Evolutionary conservation across 2,797 vertebrate species (phyloP), one percentile per base, ranked within the genome.

Genomic region (Sebastes trivittatus): DNA sequence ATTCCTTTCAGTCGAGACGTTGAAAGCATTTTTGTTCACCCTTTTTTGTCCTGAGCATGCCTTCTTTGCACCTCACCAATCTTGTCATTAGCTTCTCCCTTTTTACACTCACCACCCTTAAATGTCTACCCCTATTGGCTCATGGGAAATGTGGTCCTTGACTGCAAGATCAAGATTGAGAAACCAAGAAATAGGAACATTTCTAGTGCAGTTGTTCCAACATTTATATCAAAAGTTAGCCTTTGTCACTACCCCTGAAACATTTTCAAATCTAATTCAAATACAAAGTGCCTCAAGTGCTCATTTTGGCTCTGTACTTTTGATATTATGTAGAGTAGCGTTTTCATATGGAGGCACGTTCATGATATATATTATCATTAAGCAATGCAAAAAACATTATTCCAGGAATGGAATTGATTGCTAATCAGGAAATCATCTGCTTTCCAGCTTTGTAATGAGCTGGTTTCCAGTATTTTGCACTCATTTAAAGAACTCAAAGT

Each of bases 61-160:
- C 96, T 95, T 96, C 94, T 97, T 96, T 96, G 96, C 96, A 96
- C 97, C 97, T 98, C 97, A 97, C 97, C 97, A 97, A 97, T 97
- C 97, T 97, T 96, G 96, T 97, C 96, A 95, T 97, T 95, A 94
- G 94, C 91, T 92, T 89, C 89, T 93, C 92, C 88, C 88, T 94
- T 92, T 94, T 93, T 93, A 93, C 91, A 94, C 93, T 93, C 89
- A 87, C 85, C 93, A 89, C 93, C 95, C 94, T 93, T 95, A 87
- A 93, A 91, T 95, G 92, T 96, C 85, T 87, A 82, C 82, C 94
- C 93, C 93, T 92, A 83, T 85, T 90, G 86, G 88, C 88, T 87
- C 49, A 52, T 93, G 83, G 84, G 84, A 89, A 92, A 87, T 60
- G 64, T 89, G 80, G 77, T 92, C 88, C 74, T 87, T 86, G 82